Conservation (phyloP, 1,140 invertebrate species). For the Lepidurus arcticus region DNA sequence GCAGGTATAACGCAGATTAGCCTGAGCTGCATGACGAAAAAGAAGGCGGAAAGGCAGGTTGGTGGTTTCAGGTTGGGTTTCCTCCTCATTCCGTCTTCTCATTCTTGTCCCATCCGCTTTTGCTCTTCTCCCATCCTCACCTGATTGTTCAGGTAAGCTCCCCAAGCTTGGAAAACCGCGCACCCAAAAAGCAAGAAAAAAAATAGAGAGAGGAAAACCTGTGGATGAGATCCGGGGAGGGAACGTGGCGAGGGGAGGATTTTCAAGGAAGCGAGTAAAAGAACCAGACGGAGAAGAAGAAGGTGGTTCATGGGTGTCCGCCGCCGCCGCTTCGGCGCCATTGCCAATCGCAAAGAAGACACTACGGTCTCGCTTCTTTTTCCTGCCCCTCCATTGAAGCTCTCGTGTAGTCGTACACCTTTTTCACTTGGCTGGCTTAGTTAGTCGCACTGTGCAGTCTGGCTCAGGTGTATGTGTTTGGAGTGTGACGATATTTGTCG, state of each 20-base stretch:
- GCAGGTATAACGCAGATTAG: conserved; percentile 11
- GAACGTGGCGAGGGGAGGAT: conserved; percentile 12
- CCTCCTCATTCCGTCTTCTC: conserved; percentile 24
- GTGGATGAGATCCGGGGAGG: background rate
- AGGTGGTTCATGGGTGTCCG: conserved; percentile 20
- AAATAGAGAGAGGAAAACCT: background rate
- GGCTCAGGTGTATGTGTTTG: background rate
- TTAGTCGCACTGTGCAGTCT: conserved; percentile 2
- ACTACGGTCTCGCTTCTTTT: conserved; percentile 12
- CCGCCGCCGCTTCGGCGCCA: conserved; percentile 11
- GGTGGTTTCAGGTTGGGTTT: conserved; percentile 25
- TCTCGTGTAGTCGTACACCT: background rate
- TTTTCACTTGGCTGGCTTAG: conserved; percentile 21
- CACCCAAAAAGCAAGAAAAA: background rate
- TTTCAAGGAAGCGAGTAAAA: background rate
- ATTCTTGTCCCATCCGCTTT: conserved; percentile 1
- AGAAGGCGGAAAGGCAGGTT: conserved; percentile 7
- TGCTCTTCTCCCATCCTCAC: background rate
- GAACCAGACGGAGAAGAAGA: conserved; percentile 9
- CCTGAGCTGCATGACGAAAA: background rate
- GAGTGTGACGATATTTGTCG: background rate
- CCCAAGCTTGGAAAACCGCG: background rate
- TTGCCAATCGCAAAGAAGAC: conserved; percentile 18
- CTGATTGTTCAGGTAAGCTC: conserved; percentile 17
- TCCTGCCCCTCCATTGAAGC: conserved; percentile 14